These are phyloP conservation scores for Emydocephalus ijimae DNA, from an alignment of 2,113 vertebrate genomes.

Conservation along the genomic window DNA sequence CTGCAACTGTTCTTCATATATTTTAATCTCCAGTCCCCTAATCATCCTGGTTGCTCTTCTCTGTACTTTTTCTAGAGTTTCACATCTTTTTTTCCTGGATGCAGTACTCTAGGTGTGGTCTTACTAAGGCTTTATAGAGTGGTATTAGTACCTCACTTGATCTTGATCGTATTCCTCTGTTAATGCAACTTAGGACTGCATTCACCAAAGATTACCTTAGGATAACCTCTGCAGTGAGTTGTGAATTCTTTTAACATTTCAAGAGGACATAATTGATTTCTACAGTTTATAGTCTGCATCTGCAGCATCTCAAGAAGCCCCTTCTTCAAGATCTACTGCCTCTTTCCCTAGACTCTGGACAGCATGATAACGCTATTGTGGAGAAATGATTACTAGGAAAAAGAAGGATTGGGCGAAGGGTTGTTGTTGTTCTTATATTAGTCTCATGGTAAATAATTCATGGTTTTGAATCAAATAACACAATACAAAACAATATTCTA, in stretches of 20 bases:
- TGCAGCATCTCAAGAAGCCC: background rate
- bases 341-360: background rate
- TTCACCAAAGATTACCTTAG: background rate
- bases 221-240: background rate
- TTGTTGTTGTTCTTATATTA: background rate
- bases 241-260: background rate
- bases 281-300: background rate
- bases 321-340: background rate
- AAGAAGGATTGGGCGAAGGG: background rate
- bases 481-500: background rate
- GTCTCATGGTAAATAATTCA: background rate
- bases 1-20: too few relatives aligned
- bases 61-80: too few relatives aligned
- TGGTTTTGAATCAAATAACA: background rate
- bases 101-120: too few relatives aligned
- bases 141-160: too few relatives aligned
- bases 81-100: too few relatives aligned
- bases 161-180: too few relatives aligned
- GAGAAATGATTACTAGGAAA: background rate
- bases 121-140: too few relatives aligned
- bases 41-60: too few relatives aligned
- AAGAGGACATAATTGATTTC: background rate
- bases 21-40: too few relatives aligned
- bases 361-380: background rate
- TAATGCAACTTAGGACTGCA: too few relatives aligned